These are phyloP conservation scores for Drosophila ustulata DNA, from an alignment of 2,888 invertebrate species.

Conservation along the genomic window DNA sequence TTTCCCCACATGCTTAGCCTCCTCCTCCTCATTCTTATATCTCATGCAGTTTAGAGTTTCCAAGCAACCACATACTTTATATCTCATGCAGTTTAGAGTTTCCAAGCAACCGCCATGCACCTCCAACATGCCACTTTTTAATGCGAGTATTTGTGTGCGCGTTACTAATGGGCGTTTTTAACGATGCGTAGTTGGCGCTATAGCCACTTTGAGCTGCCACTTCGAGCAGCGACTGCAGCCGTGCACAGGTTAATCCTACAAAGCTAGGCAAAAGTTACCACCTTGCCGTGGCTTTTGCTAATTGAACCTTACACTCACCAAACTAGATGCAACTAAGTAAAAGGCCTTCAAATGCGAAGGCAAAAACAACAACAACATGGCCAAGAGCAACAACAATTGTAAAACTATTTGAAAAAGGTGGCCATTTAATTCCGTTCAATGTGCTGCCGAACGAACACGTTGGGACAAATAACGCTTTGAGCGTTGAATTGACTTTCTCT, in stretches of 20 bases:
- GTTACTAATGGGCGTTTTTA: constrained; percentile 73
- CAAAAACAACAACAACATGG: not conserved
- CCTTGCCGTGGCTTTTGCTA: constrained; percentile 63
- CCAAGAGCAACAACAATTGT: constrained; percentile 7
- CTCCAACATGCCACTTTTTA: too few species aligned
- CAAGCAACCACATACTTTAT: too few species aligned
- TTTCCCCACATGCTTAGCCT: too few species aligned
- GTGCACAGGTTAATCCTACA: constrained; percentile 52
- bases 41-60: too few species aligned
- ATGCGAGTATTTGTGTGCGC: constrained; percentile 19
- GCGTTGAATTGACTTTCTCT: constrained; percentile 48
- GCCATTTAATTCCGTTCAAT: constrained; percentile 70
- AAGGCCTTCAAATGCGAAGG: constrained; percentile 51
- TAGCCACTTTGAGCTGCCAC: constrained; percentile 46
- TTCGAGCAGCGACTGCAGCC: constrained; percentile 8
- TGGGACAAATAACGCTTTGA: constrained; percentile 38
- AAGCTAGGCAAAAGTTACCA: constrained; percentile 45
- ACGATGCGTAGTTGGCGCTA: constrained; percentile 72
- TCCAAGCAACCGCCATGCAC: too few species aligned
- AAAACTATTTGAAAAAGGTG: constrained; percentile 56
- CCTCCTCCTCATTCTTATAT: too few species aligned
- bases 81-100: too few species aligned
- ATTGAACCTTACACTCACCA: constrained; percentile 71
- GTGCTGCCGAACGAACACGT: constrained; percentile 54
- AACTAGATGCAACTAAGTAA: constrained; percentile 68